These are phyloP conservation scores for Lateolabrax maculatus DNA, from an alignment of 2,797 vertebrate species.

Conservation along the genomic window DNA sequence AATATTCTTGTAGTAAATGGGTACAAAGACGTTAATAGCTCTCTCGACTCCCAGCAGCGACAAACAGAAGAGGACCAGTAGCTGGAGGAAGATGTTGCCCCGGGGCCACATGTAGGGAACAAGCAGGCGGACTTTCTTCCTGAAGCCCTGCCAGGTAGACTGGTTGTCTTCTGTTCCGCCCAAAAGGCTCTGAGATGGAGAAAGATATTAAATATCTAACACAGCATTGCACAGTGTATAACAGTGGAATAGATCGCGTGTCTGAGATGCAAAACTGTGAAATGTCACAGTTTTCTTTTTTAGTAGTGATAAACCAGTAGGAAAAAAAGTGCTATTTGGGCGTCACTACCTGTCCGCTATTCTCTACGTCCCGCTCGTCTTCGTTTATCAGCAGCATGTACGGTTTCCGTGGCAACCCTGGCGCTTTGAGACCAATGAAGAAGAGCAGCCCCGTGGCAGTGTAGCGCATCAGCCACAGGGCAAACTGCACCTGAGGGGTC, in stretches of 20 bases:
- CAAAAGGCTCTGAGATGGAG: conserved; percentile 83
- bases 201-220: not conserved
- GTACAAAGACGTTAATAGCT: conserved; percentile 94
- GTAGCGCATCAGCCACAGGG: conserved; percentile 93
- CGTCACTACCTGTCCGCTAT: conserved; percentile 73
- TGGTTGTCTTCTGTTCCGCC: conserved; percentile 53
- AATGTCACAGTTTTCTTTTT: too few species aligned
- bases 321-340: not conserved
- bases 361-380: conserved; percentile 92
- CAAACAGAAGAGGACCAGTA: conserved; percentile 92
- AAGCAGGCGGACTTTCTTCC: conserved; percentile 89
- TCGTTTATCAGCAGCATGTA: conserved; percentile 93
- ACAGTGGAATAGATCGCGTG: not conserved
- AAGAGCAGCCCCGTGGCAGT: conserved; percentile 89
- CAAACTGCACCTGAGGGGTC: conserved; percentile 89
- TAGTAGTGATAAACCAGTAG: not conserved
- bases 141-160: conserved; percentile 93
- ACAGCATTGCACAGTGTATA: not conserved
- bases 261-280: not conserved
- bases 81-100: conserved; percentile 88
- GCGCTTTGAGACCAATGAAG: conserved; percentile 91
- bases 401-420: conserved; percentile 90
- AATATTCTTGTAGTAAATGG: conserved; percentile 94
- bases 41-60: conserved; percentile 91
- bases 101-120: conserved; percentile 94